Evolutionary conservation across 2,113 vertebrate species (phyloP), one percentile per base, ranked within the genome.

Genomic region (Gulo gulo): DNA sequence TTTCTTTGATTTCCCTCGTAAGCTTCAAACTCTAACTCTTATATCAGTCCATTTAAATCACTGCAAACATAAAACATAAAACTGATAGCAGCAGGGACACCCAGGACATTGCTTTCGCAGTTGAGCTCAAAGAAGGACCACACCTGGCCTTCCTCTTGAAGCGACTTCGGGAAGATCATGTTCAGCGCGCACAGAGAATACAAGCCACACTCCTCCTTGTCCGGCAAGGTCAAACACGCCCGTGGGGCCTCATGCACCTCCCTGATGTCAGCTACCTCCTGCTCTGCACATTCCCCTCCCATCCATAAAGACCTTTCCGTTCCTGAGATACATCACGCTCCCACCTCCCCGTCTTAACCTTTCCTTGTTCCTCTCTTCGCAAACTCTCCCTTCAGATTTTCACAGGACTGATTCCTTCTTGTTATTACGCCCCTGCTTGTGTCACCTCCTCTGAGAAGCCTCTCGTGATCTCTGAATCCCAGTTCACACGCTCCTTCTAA

Each of bases 1-100:
- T 96, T 92, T 98, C 84, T 98, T 97, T 91, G 90, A 94, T 97
- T 97, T 96, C 94, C 94, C 92, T 91, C 74, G 88, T 82, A 94
- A 94, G 80, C 65, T 83, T 95, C 80, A 73, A 57, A 50, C 14
- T 47, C 52, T 81, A 80, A 63, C 78, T 95, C 91, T 96, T 65
- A 82, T 23, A n/a, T 79, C 55, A 7, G 76, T 55, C 84, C 88
- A 59, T 87, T 94, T 73, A 83, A 97, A 95, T 94, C 65, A 93
- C 42, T 12, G 34, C 31, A 89, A 80, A 39, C 39, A 39, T 39
- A 39, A 39, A 79, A 52, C 65, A 36, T 15, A 67, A 59, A 67
- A 59, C 67, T 34, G 55, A 63, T 2, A 69, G 85, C 73, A 78
- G 23, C 14, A 87, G 50, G 45, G 6, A 31, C 12, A 23, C 11